These are phyloP conservation scores for Tyrophagus putrescentiae DNA, from an alignment of 1,140 invertebrate genomes.

Conservation along the genomic window DNA sequence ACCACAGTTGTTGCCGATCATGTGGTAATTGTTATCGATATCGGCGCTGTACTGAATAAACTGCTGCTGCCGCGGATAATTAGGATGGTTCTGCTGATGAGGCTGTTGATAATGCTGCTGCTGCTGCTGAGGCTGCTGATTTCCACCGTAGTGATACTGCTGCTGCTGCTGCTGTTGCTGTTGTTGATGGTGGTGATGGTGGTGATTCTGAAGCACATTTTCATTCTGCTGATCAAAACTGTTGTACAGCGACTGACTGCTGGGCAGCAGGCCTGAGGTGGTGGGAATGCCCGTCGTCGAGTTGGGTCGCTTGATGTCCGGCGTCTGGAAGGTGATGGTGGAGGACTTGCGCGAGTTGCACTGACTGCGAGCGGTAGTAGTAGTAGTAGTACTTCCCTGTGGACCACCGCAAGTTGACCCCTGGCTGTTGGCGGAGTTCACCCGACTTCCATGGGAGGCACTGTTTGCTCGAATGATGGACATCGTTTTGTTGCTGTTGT, in stretches of 20 bases:
- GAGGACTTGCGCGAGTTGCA: conserved; percentile 11
- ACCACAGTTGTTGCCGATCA: neutral
- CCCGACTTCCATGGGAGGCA: neutral
- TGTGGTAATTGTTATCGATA: neutral
- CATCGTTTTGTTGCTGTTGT: neutral
- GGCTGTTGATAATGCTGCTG: neutral
- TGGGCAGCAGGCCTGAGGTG: neutral
- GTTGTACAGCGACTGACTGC: too few relatives aligned
- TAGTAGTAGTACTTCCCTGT: too few relatives aligned
- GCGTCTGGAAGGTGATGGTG: conserved; percentile 6
- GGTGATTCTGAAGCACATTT: neutral
- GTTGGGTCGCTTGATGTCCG: conserved; percentile 14
- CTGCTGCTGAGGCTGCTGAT: too few relatives aligned
- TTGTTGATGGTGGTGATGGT: neutral
- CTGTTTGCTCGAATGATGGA: conserved; percentile 11
- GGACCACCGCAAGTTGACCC: neutral
- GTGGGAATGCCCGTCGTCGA: conserved; percentile 17
- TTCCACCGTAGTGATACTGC: neutral
- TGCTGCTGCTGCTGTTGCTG: neutral
- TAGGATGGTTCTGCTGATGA: conserved; percentile 1
- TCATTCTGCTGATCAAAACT: neutral
- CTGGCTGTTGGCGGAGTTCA: neutral
- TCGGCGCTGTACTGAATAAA: too few relatives aligned
- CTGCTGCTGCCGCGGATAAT: neutral
- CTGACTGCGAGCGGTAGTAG: neutral